Evolutionary conservation across 2,888 invertebrate species (phyloP).

Genomic region (Melanostoma scalare): DNA sequence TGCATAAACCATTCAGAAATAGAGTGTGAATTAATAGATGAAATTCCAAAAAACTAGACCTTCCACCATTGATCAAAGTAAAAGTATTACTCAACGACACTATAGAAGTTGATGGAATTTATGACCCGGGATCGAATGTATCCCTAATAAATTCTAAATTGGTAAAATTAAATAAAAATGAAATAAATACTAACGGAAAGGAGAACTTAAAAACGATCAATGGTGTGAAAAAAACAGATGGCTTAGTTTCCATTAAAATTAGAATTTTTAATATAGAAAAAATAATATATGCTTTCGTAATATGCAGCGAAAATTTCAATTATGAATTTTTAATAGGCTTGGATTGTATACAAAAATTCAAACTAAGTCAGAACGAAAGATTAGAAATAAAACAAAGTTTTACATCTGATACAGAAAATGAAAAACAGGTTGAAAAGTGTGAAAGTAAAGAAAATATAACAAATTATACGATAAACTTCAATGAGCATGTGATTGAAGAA

Average conservation of each 20-base stretch:
- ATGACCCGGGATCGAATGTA: constrained; percentile 41
- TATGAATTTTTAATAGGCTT: constrained; percentile 67
- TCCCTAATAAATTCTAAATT: constrained; percentile 29
- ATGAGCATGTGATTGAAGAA: constrained; percentile 51
- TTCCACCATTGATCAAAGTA: constrained; percentile 38
- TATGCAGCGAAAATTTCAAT: constrained; percentile 41
- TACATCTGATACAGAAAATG: not conserved
- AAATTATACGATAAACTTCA: constrained; percentile 60
- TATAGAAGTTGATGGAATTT: constrained; percentile 16
- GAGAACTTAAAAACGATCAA: constrained; percentile 23
- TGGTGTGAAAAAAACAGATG: constrained; percentile 33
- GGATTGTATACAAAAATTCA: constrained; percentile 62
- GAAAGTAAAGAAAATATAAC: constrained; percentile 7
- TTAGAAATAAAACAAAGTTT: constrained; percentile 49
- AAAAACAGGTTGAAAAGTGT: constrained; percentile 8
- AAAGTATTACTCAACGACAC: constrained; percentile 26
- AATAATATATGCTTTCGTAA: constrained; percentile 1
- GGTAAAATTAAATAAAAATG: constrained; percentile 7
- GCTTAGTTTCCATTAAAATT: constrained; percentile 5
- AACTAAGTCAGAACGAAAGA: constrained; percentile 60
- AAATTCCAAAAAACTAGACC: constrained; percentile 25
- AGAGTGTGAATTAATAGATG: constrained; percentile 17
- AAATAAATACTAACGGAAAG: not conserved
- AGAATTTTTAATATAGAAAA: constrained; percentile 4
- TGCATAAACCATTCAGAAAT: constrained; percentile 12